Evolutionary conservation across 2,797 vertebrate species (phyloP).

Genomic region (Thaleichthys pacificus): DNA sequence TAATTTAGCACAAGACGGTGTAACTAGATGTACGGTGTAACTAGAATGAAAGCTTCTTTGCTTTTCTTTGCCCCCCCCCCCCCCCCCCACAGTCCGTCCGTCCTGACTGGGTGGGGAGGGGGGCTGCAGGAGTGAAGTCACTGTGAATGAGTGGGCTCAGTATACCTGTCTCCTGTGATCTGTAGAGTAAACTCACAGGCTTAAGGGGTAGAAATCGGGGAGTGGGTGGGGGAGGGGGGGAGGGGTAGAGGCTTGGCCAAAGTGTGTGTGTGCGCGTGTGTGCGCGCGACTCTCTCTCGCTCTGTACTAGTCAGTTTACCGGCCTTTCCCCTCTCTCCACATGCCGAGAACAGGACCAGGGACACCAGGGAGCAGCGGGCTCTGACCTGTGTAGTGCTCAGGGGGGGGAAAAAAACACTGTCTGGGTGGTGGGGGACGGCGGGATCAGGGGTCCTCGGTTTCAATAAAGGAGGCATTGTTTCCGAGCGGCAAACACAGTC

Average conservation of each 20-base stretch:
- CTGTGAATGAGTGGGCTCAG: slow-evolving; percentile 36
- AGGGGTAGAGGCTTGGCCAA: not conserved
- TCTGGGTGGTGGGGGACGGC: not conserved
- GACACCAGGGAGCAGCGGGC: slow-evolving; percentile 23
- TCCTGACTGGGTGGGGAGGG: not conserved
- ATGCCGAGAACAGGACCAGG: slow-evolving; percentile 21
- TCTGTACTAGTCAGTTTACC: not conserved
- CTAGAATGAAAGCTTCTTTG: slow-evolving; percentile 4
- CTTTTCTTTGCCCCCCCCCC: too few relatives aligned
- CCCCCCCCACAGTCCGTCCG: too few relatives aligned
- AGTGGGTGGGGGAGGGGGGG: slow-evolving; percentile 10
- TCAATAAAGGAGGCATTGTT: slow-evolving; percentile 61
- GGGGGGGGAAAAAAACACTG: slow-evolving; percentile 36
- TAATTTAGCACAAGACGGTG: slow-evolving; percentile 27
- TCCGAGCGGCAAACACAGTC: slow-evolving; percentile 47
- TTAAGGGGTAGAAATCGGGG: not conserved
- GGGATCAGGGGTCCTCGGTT: slow-evolving; percentile 36
- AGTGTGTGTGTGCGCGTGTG: slow-evolving; percentile 18
- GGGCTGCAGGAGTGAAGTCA: slow-evolving; percentile 20
- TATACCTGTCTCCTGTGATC: slow-evolving; percentile 43
- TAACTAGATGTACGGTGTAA: slow-evolving; percentile 1
- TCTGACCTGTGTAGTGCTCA: slow-evolving; percentile 29
- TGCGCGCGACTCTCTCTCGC: not conserved
- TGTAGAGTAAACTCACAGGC: slow-evolving; percentile 43
- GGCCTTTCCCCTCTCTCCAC: slow-evolving; percentile 9